Base-by-base conservation (phyloP, 1,140 invertebrate species). In the Uloborus diversus region DNA sequence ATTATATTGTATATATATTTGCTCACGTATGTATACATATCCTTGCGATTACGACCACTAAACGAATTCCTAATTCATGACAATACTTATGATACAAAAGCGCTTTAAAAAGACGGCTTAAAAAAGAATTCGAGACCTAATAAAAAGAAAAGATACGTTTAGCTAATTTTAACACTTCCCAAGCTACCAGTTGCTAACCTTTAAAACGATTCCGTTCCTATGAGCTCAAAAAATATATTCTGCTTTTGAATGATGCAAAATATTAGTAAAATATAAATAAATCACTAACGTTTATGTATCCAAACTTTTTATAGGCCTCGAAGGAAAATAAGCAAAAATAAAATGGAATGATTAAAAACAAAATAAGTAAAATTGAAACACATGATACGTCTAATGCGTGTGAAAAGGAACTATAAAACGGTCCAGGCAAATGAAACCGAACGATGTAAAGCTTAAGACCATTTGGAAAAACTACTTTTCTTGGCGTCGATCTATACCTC, bases 1-100 rank as follows among this genome's bases (percentile, higher is more conserved):
- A 78, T 78, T 78, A 78, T 75, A 75, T n/a, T 76, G 59, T 56
- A 49, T 56, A 59, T 78, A 78, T 78, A 65, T 64, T 53, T 65
- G 66, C 59, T 78, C 73, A 66, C 28, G 62, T 64, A 76, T 76
- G 59, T 78, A 78, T 75, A 75, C 53, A 75, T 73, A 53, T 65
- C 61, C 66, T 78, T 78, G 30, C 32, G 30, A 66, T 78, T 78
- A 65, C 73, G 66, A 53, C 66, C 51, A 78, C 65, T 78, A 65
- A 78, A 25, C 30, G 57, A 78, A 11, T 49, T 75, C 53, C 11
- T 65, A 65, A 64, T 61, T 64, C 27, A 51, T n/a, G 37, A 62
- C 27, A 23, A 14, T 70, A 57, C 14, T 49, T 70, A 66, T 57
- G 30, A 20, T 78, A 66, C 47, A 78, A 49, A 75, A 75, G 47